Evolutionary conservation across 2,797 vertebrate genomes (phyloP).

Genomic region (Leucoraja ocellata): DNA sequence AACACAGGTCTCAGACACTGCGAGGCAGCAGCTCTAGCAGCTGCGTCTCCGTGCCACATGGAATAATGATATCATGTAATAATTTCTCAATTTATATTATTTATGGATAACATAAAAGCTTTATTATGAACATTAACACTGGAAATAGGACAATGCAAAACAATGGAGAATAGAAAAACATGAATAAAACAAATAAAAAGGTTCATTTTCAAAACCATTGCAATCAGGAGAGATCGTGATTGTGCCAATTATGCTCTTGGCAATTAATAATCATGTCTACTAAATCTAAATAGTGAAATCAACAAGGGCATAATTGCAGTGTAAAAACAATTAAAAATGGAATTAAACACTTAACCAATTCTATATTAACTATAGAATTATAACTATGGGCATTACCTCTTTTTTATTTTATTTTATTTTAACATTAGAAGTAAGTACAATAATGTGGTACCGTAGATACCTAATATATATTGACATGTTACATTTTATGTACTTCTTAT

Average conservation of each 20-base stretch:
- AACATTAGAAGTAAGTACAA: no score
- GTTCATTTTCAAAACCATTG: no score
- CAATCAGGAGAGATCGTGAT: background rate
- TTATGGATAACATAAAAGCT: background rate
- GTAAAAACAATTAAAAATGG: background rate
- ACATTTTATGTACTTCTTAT: no score
- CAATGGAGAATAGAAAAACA: background rate
- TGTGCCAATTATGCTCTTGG: background rate
- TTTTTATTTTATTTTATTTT: no score
- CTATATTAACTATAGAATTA: background rate
- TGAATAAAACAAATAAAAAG: background rate
- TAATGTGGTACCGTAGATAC: no score
- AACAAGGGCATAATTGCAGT: background rate
- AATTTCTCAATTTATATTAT: background rate
- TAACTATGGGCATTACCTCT: background rate
- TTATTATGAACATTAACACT: background rate
- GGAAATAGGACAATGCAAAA: background rate
- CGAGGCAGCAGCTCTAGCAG: no score
- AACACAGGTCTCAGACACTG: no score
- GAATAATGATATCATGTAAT: background rate
- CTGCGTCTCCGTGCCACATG: background rate
- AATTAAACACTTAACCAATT: background rate
- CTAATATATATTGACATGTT: no score
- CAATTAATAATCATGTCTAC: background rate
- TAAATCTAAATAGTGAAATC: background rate